Evolutionary conservation across 1,140 invertebrate genomes (phyloP).

Genomic region (Notospermus geniculatus): DNA sequence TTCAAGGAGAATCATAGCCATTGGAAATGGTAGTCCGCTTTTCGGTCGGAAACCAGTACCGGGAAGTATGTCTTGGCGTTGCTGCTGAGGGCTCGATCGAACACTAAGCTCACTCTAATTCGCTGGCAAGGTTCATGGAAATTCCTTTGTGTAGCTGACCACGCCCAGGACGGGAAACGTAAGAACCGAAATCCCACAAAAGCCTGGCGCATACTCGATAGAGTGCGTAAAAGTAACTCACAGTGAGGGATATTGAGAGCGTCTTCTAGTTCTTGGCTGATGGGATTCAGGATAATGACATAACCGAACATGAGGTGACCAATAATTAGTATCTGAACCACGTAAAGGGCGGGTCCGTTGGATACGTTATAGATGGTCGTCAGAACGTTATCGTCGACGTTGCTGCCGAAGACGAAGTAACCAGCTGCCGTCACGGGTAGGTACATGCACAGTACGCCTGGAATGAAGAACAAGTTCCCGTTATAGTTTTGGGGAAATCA

Average conservation of each 20-base stretch:
- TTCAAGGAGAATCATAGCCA: too few relatives aligned
- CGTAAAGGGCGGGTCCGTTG: constrained; percentile 18
- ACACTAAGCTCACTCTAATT: too few relatives aligned
- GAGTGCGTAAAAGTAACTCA: constrained; percentile 58
- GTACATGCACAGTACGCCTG: constrained; percentile 49
- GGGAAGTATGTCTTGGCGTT: too few relatives aligned
- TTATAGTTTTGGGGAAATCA: neutral
- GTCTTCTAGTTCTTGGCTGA: constrained; percentile 67
- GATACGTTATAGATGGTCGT: constrained; percentile 27
- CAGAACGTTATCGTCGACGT: constrained; percentile 42
- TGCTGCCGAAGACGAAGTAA: constrained; percentile 38
- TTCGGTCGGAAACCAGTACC: too few relatives aligned
- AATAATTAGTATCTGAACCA: constrained; percentile 52
- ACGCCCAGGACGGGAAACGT: too few relatives aligned
- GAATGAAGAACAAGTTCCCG: constrained; percentile 15
- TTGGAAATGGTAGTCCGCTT: too few relatives aligned
- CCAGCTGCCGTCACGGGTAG: constrained; percentile 39
- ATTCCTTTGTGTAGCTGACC: too few relatives aligned
- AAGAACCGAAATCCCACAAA: too few relatives aligned
- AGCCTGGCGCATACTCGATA: too few relatives aligned
- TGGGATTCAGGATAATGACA: constrained; percentile 56
- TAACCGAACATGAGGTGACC: constrained; percentile 53
- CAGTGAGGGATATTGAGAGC: constrained; percentile 65
- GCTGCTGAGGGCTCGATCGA: too few relatives aligned
- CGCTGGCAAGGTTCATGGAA: too few relatives aligned